Evolutionary conservation across 2,113 vertebrate genomes (phyloP).

Genomic region (Podilymbus podiceps): DNA sequence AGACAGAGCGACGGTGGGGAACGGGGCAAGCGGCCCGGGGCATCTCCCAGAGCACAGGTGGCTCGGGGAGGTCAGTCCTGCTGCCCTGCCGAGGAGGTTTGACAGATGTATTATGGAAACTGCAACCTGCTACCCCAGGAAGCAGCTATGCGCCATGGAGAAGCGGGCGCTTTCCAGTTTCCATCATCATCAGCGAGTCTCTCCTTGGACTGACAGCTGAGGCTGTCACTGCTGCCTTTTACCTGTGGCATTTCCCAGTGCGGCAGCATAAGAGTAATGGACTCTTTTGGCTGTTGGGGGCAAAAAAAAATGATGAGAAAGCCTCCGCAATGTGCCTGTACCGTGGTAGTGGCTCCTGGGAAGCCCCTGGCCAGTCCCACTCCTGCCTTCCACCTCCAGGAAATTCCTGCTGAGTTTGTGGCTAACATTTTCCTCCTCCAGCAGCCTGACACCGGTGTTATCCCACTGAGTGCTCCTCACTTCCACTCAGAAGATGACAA

Average conservation of each 20-base stretch:
- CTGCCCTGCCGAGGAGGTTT: neutral
- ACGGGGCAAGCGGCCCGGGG: neutral
- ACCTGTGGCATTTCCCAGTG: neutral
- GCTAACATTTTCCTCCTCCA: neutral
- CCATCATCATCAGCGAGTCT: neutral
- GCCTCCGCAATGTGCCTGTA: neutral
- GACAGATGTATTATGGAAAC: neutral
- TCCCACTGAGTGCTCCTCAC: neutral
- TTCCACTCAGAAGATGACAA: neutral
- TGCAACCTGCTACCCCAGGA: neutral
- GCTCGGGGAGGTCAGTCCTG: neutral
- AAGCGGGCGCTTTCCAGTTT: neutral
- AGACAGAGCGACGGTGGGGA: neutral
- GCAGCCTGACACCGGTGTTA: neutral
- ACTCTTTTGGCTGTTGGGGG: neutral
- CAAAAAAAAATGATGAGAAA: neutral
- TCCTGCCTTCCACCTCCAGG: neutral
- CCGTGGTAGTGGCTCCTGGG: neutral
- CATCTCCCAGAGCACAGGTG: neutral
- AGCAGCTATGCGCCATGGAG: neutral
- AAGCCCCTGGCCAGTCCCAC: neutral
- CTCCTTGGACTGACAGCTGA: neutral
- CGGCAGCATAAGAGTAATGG: neutral
- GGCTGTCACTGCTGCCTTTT: neutral
- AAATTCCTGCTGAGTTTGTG: neutral